phyloP scores from a whole-genome alignment of 92 coral and sea anemone species.

The Siderastrea siderea region DNA sequence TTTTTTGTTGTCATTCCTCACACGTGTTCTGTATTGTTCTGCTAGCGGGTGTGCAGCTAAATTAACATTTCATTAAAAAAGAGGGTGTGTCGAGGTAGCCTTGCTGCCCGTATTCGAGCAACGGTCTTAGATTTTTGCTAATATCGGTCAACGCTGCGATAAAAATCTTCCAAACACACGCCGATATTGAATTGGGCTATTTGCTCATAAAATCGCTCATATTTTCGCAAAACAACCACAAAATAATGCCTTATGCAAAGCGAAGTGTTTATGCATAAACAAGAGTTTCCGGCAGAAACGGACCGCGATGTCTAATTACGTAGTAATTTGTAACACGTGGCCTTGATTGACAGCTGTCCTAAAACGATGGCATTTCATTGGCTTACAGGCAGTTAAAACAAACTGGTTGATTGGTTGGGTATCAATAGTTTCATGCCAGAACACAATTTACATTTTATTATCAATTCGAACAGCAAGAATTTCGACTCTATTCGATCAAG shows the following conservation, averaged over 20 bases:
- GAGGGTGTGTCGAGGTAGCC: conserved; percentile 73
- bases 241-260: conserved; percentile 80
- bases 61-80: conserved; percentile 93
- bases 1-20: conserved; percentile 95
- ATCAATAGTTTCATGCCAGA: conserved; percentile 84
- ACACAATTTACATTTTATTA: conserved; percentile 85
- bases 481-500: conserved; percentile 72
- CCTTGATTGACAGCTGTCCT: conserved; percentile 93
- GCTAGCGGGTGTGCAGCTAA: conserved; percentile 82
- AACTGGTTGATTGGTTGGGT: conserved; percentile 76
- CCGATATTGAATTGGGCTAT: conserved; percentile 50
- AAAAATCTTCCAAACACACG: conserved; percentile 27
- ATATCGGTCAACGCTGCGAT: background rate
- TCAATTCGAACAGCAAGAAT: conserved; percentile 73
- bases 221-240: conserved; percentile 71
- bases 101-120: conserved; percentile 48
- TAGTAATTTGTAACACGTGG: conserved; percentile 96
- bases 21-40: conserved; percentile 98
- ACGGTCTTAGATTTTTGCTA: conserved; percentile 23
- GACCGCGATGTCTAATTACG: conserved; percentile 92
- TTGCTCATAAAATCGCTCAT: conserved; percentile 59
- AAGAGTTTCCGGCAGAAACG: conserved; percentile 89
- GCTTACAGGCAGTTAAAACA: conserved; percentile 63
- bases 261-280: conserved; percentile 85
- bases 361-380: conserved; percentile 80